phyloP scores from a whole-genome alignment of 2,888 invertebrate species.

The Unio delphinus region DNA sequence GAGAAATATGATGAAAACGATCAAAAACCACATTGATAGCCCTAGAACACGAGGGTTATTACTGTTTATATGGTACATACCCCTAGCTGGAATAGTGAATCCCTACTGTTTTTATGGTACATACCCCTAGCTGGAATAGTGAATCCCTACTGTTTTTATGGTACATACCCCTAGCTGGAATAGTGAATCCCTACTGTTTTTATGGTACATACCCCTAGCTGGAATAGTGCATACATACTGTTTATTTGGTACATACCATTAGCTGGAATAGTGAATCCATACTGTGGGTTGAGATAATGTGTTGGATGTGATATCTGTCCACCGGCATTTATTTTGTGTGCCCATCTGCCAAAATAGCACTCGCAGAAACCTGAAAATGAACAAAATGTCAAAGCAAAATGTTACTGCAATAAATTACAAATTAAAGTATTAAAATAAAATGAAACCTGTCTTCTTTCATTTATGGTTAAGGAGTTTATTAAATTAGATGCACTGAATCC shows the following conservation, averaged over 20 bases:
- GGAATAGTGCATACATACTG: not conserved
- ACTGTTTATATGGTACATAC: not conserved
- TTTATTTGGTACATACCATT: too few species aligned
- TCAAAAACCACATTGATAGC: too few species aligned
- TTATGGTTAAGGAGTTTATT: too few species aligned
- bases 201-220: not conserved
- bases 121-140: not conserved
- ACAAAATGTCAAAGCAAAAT: too few species aligned
- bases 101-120: not conserved
- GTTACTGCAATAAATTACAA: too few species aligned
- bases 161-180: too few species aligned
- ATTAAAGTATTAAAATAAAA: too few species aligned
- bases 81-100: not conserved
- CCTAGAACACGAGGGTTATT: too few species aligned
- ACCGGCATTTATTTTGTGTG: conserved; percentile 49
- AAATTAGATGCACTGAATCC: too few species aligned
- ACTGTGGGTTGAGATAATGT: conserved; percentile 48
- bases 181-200: not conserved
- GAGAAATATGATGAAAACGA: too few species aligned
- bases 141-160: too few species aligned
- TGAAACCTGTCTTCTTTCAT: too few species aligned
- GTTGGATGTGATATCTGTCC: conserved; percentile 49
- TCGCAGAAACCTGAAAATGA: conserved; percentile 31
- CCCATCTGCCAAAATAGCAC: conserved; percentile 41
- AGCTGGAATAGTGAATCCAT: conserved; percentile 2